These are phyloP conservation scores for Galeruca laticollis DNA, from an alignment of 2,888 invertebrate genomes.

Conservation along the genomic window DNA sequence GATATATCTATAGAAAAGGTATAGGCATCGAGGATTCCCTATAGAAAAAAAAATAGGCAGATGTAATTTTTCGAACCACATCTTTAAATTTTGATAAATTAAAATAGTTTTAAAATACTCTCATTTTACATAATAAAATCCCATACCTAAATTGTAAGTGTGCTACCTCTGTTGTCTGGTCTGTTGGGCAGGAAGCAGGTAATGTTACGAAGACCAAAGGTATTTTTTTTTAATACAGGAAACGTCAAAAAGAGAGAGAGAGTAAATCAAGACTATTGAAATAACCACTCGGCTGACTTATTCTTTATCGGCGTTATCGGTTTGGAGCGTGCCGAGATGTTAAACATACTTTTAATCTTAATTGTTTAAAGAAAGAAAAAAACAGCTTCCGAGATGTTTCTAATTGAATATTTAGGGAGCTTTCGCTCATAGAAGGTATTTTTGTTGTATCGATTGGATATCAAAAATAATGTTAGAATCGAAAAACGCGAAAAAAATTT, in stretches of 20 bases:
- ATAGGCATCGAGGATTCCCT: no score
- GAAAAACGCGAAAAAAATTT: no score
- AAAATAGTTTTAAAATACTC: no score
- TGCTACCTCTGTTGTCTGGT: conserved; percentile 37
- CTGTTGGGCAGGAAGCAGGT: conserved; percentile 50
- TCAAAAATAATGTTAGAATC: no score
- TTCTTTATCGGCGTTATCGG: conserved; percentile 44
- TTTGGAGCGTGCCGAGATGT: conserved; percentile 46
- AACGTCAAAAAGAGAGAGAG: conserved; percentile 43
- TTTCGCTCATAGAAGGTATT: no score
- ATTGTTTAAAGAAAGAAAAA: conserved; percentile 29
- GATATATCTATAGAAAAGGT: no score
- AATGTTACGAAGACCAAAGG: conserved; percentile 44
- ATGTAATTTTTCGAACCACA: no score
- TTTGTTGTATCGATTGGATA: no score
- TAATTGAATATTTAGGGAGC: no score
- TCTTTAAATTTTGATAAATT: no score
- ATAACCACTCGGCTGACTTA: conserved; percentile 34
- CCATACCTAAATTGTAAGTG: neutral
- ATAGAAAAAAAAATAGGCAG: no score
- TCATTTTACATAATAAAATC: no score
- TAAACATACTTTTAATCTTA: conserved; percentile 46
- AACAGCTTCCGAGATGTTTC: conserved; percentile 22
- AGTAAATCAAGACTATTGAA: conserved; percentile 42
- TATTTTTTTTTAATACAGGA: conserved; percentile 50